Conservation (phyloP, 2,113 vertebrate species). For the Malaclemys terrapin region DNA sequence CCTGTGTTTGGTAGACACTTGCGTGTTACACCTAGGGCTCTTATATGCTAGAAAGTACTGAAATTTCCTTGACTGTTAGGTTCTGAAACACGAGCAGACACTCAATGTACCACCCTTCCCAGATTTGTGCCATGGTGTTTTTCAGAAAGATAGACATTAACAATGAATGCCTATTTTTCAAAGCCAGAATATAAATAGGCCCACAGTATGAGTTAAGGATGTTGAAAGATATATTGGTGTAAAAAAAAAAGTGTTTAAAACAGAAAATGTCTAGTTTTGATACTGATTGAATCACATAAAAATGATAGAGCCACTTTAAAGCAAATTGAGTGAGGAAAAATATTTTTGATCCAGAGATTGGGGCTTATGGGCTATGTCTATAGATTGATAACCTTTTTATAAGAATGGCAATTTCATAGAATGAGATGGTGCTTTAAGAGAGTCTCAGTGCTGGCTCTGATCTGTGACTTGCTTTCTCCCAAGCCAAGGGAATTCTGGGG, state of each 20-base stretch:
- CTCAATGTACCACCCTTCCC: background rate
- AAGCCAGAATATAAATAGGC: background rate
- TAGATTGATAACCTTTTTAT: background rate
- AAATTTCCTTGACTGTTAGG: background rate
- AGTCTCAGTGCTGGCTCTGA: background rate
- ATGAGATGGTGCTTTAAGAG: background rate
- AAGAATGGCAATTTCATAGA: background rate
- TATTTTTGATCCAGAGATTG: background rate
- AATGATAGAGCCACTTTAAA: background rate
- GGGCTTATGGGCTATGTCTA: background rate
- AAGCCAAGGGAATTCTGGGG: background rate
- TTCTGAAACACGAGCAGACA: background rate
- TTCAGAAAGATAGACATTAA: background rate
- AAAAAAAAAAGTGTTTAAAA: background rate
- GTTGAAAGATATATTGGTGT: background rate
- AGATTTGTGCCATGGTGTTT: background rate
- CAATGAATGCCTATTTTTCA: background rate
- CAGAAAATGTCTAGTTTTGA: background rate
- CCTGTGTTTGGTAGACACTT: accelerated
- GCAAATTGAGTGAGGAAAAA: background rate
- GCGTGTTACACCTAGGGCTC: background rate
- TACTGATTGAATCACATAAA: background rate
- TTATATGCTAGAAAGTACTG: background rate
- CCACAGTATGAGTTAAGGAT: background rate
- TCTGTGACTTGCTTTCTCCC: background rate